phyloP scores from a whole-genome alignment of 1,140 invertebrate genomes.

The Oryzaephilus surinamensis region DNA sequence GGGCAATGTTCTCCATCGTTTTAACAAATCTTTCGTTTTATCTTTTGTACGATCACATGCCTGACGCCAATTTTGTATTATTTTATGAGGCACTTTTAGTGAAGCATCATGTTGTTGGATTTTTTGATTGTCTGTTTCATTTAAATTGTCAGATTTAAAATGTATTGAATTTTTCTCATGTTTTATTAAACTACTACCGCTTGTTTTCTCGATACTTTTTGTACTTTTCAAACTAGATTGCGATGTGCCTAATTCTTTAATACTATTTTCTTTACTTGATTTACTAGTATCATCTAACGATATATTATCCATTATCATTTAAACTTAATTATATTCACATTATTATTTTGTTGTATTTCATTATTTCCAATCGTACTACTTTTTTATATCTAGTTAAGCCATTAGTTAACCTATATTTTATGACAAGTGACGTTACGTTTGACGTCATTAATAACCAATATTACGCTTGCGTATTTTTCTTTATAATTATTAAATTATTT shows the following conservation, averaged over 20 bases:
- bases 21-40: slow-evolving; percentile 54
- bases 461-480: too few species aligned
- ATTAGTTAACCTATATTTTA: too few species aligned
- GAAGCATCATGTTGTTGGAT: slow-evolving; percentile 32
- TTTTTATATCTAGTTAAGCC: too few species aligned
- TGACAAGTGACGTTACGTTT: too few species aligned
- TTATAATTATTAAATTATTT: too few species aligned
- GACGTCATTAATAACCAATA: too few species aligned
- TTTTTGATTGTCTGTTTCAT: slow-evolving; percentile 26
- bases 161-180: slow-evolving; percentile 33
- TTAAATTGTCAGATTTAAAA: slow-evolving; percentile 29
- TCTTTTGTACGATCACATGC: slow-evolving; percentile 60
- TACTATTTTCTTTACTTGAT: slow-evolving; percentile 31
- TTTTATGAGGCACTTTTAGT: slow-evolving; percentile 51
- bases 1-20: slow-evolving; percentile 54
- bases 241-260: slow-evolving; percentile 29
- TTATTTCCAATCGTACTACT: too few species aligned
- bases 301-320: too few species aligned
- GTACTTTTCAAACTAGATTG: slow-evolving; percentile 31
- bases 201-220: slow-evolving; percentile 29
- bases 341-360: too few species aligned
- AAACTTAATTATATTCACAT: too few species aligned
- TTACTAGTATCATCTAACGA: too few species aligned
- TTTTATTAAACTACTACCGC: slow-evolving; percentile 29
- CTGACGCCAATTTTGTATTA: slow-evolving; percentile 56